Percentiles rank a stretch among this genome's conserved stretches.
phyloP scores from a whole-genome alignment of 2,797 vertebrate species.

The Loris lydekkerianus region DNA sequence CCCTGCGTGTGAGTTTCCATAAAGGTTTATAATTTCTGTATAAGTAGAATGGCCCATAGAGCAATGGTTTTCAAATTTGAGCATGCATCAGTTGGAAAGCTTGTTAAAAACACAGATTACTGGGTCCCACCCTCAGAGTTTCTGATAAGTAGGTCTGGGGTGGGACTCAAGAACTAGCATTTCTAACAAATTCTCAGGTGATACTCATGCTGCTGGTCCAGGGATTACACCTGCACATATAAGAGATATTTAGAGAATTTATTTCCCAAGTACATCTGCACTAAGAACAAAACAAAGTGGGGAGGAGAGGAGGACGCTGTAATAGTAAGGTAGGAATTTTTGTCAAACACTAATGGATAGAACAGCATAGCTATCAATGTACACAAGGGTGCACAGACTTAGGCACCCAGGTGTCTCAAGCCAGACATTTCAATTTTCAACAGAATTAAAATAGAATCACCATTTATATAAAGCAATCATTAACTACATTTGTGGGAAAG shows the following conservation, averaged over 20 bases:
- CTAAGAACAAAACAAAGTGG: neutral
- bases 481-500: neutral
- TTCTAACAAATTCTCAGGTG: neutral
- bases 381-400: neutral
- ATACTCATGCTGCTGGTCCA: neutral
- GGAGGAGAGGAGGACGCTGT: accelerated
- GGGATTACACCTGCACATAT: neutral
- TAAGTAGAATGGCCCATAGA: neutral
- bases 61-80: neutral
- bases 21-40: neutral
- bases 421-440: neutral
- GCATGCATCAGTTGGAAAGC: neutral
- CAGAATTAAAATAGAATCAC: slow-evolving; percentile 14
- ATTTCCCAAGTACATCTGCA: neutral
- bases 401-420: neutral
- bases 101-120: neutral
- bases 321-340: neutral
- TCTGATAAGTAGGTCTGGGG: neutral
- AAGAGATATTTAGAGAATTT: neutral
- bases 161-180: neutral
- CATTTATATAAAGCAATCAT: neutral
- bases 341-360: neutral
- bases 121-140: neutral
- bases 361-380: neutral
- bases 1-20: neutral